Percentiles rank a stretch among this genome's conserved stretches.
These are phyloP conservation scores for Mohoua ochrocephala DNA, from an alignment of 2,113 vertebrate species.

Conservation along the genomic window DNA sequence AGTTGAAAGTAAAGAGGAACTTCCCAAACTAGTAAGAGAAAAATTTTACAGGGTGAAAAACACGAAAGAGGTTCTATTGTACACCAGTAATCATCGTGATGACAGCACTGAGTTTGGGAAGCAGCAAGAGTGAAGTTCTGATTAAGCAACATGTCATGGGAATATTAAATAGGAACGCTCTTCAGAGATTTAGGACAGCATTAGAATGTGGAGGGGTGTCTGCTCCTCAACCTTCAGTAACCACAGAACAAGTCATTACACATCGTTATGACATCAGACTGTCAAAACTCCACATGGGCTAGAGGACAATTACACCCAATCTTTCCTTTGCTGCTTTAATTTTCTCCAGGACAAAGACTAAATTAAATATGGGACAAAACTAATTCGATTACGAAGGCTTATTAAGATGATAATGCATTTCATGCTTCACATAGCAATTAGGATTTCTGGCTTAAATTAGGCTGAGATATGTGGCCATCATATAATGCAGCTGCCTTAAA, in stretches of 20 bases:
- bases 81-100: neutral
- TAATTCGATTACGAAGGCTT: conserved; percentile 27
- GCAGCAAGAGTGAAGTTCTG: neutral
- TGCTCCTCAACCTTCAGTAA: conserved; percentile 1
- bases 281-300: conserved; percentile 43
- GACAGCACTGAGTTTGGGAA: conserved; percentile 41
- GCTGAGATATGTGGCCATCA: conserved; percentile 14
- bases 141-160: neutral
- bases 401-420: conserved; percentile 33
- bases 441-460: conserved; percentile 42
- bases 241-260: conserved; percentile 26
- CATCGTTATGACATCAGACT: conserved; percentile 36
- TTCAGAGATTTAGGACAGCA: neutral
- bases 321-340: conserved; percentile 26
- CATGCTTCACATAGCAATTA: conserved; percentile 41
- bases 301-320: conserved; percentile 19
- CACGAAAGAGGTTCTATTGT: neutral
- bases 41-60: neutral
- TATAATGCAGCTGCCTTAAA: conserved; percentile 12
- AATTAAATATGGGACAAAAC: conserved; percentile 49
- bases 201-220: neutral
- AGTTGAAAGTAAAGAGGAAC: neutral
- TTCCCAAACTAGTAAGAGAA: neutral
- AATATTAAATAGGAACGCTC: conserved; percentile 20
- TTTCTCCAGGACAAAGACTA: conserved; percentile 54